Evolutionary conservation across 2,113 vertebrate genomes (phyloP).

Genomic region (Penelope pileata): DNA sequence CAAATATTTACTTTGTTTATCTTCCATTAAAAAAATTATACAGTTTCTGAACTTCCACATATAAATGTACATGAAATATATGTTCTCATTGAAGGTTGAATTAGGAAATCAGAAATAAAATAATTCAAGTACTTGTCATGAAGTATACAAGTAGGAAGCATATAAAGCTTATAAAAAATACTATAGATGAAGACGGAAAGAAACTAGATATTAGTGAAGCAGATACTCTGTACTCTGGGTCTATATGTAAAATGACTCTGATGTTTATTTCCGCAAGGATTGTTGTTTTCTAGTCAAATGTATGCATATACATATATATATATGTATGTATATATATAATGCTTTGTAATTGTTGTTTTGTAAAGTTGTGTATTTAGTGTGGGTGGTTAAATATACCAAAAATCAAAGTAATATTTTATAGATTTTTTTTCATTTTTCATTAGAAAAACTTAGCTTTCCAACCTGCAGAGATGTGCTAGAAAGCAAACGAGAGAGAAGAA

Average conservation of each 20-base stretch:
- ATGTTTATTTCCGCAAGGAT: background rate
- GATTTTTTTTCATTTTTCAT: background rate
- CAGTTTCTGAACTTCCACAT: background rate
- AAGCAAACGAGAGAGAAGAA: background rate
- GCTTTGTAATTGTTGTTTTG: background rate
- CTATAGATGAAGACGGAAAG: background rate
- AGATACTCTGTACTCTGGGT: background rate
- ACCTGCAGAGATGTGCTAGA: background rate
- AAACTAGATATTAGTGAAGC: background rate
- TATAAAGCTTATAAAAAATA: background rate
- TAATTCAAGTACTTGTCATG: background rate
- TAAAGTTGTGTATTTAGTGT: background rate
- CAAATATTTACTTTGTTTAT: background rate
- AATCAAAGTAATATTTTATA: background rate
- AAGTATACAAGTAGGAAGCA: background rate
- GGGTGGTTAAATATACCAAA: background rate
- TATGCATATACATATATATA: too few species aligned
- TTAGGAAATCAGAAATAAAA: background rate
- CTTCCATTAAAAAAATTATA: background rate
- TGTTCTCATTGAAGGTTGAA: background rate
- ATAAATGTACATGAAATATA: background rate
- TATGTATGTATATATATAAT: rapidly evolving
- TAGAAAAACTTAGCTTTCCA: background rate
- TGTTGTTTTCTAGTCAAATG: background rate
- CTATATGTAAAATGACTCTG: background rate